Evolutionary conservation across 2,113 vertebrate species (phyloP).

Genomic region (Dasyprocta punctata): DNA sequence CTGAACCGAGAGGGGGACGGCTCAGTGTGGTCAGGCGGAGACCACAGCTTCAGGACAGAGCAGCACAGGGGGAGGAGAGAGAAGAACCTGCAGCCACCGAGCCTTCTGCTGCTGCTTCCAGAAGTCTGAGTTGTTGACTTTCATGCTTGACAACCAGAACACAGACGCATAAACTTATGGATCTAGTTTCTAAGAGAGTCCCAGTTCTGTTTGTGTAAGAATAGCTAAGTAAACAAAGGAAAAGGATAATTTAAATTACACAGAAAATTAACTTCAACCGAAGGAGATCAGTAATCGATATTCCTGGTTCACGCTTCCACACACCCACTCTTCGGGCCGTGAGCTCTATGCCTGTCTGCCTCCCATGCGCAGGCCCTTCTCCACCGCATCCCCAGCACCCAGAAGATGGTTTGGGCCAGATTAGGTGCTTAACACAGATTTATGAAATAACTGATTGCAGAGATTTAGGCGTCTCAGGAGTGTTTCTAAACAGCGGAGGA

Average conservation of each 20-base stretch:
- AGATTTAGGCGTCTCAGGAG: neutral
- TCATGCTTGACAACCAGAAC: neutral
- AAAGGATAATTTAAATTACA: constrained; percentile 6
- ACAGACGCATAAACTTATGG: neutral
- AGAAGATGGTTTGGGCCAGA: neutral
- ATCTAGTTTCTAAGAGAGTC: neutral
- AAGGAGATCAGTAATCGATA: neutral
- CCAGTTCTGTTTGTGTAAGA: neutral
- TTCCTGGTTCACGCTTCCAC: neutral
- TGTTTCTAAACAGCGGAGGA: neutral
- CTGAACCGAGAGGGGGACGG: neutral
- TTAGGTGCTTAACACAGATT: neutral
- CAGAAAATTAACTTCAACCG: constrained; percentile 8
- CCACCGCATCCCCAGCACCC: neutral
- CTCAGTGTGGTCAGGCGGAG: neutral
- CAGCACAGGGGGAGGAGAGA: neutral
- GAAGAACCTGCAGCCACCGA: neutral
- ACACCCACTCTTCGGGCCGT: constrained; percentile 12
- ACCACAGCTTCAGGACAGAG: neutral
- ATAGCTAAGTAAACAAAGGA: neutral
- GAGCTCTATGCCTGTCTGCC: neutral
- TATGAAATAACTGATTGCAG: neutral
- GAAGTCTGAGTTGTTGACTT: neutral
- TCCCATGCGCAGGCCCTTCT: neutral
- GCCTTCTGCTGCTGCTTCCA: neutral